These are phyloP conservation scores for Athalia circularis DNA, from an alignment of 2,888 invertebrate species.

Conservation along the genomic window DNA sequence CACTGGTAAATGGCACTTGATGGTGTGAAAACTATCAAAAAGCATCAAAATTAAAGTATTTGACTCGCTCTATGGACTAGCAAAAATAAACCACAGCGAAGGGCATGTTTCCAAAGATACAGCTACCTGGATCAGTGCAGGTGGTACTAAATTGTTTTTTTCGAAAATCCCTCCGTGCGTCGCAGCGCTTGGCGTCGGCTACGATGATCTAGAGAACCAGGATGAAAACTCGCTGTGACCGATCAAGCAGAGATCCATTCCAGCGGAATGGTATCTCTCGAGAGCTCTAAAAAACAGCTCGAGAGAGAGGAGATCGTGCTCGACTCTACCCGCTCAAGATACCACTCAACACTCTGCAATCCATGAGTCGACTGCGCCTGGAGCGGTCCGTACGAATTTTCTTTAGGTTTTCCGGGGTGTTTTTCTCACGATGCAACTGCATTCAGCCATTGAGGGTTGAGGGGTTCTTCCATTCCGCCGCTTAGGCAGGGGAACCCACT, in stretches of 20 bases:
- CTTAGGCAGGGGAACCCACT: slow-evolving; percentile 6
- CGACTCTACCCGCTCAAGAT: slow-evolving; percentile 24
- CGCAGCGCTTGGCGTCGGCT: neutral
- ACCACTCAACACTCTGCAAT: neutral
- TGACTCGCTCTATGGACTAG: no score
- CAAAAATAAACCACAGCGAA: no score
- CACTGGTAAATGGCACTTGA: no score
- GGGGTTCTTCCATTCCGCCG: slow-evolving; percentile 20
- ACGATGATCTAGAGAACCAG: neutral
- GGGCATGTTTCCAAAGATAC: no score
- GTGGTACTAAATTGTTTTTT: neutral
- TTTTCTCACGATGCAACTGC: slow-evolving; percentile 41
- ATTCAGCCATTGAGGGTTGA: slow-evolving; percentile 12
- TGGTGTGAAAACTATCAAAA: no score
- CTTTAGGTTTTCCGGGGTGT: neutral
- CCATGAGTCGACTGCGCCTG: neutral
- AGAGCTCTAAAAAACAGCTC: neutral
- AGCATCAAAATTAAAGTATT: no score
- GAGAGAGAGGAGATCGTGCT: slow-evolving; percentile 13
- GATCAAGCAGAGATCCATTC: slow-evolving; percentile 18
- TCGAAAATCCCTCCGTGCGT: slow-evolving; percentile 3
- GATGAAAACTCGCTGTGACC: neutral
- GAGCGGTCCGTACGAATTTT: slow-evolving; percentile 27
- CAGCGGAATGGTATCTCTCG: slow-evolving; percentile 1
- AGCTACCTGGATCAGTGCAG: no score